Evolutionary conservation across 2,888 invertebrate genomes (phyloP).

Genomic region (Keiferia lycopersicella): DNA sequence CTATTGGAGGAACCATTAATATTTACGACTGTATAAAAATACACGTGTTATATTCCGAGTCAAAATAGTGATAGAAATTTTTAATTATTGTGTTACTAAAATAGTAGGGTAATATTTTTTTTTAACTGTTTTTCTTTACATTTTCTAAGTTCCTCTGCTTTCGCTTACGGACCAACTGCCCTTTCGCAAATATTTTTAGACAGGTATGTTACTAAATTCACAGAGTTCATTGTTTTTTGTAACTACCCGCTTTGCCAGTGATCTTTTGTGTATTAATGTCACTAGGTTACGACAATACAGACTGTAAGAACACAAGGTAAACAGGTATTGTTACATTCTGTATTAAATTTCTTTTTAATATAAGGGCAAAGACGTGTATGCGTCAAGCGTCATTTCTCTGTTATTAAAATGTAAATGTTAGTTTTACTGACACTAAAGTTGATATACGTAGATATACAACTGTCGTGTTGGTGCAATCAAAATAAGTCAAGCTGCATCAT

Average conservation of each 20-base stretch:
- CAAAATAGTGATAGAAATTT: conserved; percentile 35
- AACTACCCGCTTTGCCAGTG: conserved; percentile 7
- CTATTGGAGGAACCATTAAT: not conserved
- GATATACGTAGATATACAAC: not conserved
- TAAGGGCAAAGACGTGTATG: not conserved
- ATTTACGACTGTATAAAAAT: conserved; percentile 25
- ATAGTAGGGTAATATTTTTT: conserved; percentile 34
- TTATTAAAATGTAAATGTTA: conserved; percentile 9
- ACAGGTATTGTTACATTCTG: conserved; percentile 8
- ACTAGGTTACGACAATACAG: not conserved
- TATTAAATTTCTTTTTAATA: conserved; percentile 3
- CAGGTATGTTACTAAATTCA: conserved; percentile 6
- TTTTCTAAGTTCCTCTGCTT: conserved; percentile 28
- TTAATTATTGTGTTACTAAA: conserved; percentile 35
- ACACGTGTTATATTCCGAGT: conserved; percentile 35
- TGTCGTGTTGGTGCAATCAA: not conserved
- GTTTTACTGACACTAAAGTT: conserved; percentile 3
- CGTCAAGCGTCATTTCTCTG: conserved; percentile 9
- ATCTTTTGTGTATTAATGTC: not conserved
- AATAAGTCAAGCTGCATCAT: not conserved
- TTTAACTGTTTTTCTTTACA: conserved; percentile 31
- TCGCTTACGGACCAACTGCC: conserved; percentile 31
- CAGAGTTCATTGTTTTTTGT: not conserved
- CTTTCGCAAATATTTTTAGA: conserved; percentile 5
- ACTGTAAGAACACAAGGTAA: not conserved